These are phyloP conservation scores for Papilio glaucus DNA, from an alignment of 1,140 invertebrate genomes.

Conservation along the genomic window DNA sequence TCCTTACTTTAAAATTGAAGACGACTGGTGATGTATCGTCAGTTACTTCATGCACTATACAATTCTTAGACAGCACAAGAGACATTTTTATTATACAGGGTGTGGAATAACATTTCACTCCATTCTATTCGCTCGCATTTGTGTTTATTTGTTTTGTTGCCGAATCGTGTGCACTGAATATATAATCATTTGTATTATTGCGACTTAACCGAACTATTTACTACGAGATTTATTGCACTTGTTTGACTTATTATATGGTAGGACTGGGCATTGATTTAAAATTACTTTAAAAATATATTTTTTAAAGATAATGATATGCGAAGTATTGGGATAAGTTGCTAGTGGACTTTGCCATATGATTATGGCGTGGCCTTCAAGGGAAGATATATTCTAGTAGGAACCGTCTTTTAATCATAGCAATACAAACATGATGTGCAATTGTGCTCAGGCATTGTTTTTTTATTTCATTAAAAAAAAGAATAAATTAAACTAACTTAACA, in stretches of 20 bases:
- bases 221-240: not conserved
- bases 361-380: too few relatives aligned
- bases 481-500: too few relatives aligned
- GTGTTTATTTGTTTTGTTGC: constrained; percentile 60
- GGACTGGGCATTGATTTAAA: too few relatives aligned
- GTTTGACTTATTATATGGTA: too few relatives aligned
- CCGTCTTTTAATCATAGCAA: too few relatives aligned
- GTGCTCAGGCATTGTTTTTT: too few relatives aligned
- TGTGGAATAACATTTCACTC: constrained; percentile 60
- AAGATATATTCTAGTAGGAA: too few relatives aligned
- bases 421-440: too few relatives aligned
- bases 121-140: constrained; percentile 61
- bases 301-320: not conserved
- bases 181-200: constrained; percentile 37
- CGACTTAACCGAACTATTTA: not conserved
- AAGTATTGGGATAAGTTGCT: not conserved
- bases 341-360: too few relatives aligned
- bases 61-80: constrained; percentile 43
- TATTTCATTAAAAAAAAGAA: too few relatives aligned
- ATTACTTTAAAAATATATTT: too few relatives aligned
- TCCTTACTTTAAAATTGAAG: too few relatives aligned
- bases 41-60: not conserved
- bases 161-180: constrained; percentile 45
- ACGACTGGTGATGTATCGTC: not conserved
- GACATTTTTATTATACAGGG: constrained; percentile 61